A percentile compares a stretch with the other conserved stretches of the same genome.
Evolutionary conservation across 2,797 vertebrate species (phyloP).

Genomic region (Halcyon leucocephala): DNA sequence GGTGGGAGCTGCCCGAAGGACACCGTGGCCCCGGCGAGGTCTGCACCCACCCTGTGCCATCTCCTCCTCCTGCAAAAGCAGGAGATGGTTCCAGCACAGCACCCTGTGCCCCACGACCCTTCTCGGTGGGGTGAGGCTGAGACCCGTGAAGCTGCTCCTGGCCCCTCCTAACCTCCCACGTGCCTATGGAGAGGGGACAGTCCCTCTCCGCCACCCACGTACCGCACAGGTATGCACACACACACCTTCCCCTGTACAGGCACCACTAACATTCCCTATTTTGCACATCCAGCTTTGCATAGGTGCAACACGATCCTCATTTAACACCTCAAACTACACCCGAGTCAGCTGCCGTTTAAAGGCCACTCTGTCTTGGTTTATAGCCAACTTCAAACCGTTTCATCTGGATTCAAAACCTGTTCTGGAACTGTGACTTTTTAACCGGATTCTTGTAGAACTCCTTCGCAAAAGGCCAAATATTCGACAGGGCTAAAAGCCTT

Average conservation of each 20-base stretch:
- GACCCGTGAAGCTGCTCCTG: not conserved
- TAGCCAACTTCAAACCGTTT: not conserved
- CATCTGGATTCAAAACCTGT: not conserved
- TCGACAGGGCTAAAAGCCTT: not conserved
- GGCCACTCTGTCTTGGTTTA: not conserved
- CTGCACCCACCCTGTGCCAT: not conserved
- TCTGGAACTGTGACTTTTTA: not conserved
- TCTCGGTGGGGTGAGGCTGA: fast-evolving
- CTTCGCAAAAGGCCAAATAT: not conserved
- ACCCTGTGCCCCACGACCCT: not conserved
- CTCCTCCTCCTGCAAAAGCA: not conserved
- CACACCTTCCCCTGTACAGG: fast-evolving
- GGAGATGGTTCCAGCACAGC: not conserved
- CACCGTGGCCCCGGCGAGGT: fast-evolving
- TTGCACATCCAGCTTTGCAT: not conserved
- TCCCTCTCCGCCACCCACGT: not conserved
- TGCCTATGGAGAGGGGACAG: not conserved
- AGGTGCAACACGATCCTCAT: not conserved
- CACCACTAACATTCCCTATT: not conserved
- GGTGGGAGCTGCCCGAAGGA: not conserved
- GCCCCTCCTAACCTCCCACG: not conserved
- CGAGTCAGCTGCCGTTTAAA: not conserved
- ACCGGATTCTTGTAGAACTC: not conserved
- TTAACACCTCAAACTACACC: not conserved
- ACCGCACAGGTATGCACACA: not conserved